Evolutionary conservation across 2,797 vertebrate genomes (phyloP).

Genomic region (Clarias laeviceps): DNA sequence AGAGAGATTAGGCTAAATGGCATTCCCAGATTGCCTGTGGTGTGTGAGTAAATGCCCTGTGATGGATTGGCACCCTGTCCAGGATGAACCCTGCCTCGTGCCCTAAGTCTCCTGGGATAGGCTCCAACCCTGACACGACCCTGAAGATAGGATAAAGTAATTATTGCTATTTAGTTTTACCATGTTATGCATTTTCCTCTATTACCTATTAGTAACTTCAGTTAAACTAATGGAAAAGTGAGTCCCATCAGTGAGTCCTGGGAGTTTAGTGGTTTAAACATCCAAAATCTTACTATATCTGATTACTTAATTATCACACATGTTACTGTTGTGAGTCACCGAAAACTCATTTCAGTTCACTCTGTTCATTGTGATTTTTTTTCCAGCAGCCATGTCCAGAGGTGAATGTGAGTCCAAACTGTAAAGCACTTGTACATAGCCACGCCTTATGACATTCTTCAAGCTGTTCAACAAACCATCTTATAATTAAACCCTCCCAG

Average conservation of each 20-base stretch:
- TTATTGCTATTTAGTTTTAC: background rate
- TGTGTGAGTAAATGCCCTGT: no score
- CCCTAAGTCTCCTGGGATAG: no score
- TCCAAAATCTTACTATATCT: no score
- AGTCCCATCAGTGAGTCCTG: background rate
- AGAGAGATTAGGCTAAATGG: no score
- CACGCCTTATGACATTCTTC: background rate
- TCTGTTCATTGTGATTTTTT: conserved; percentile 1
- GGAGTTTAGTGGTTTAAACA: background rate
- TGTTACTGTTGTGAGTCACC: background rate
- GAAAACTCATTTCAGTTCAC: background rate
- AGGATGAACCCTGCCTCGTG: no score
- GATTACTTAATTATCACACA: background rate
- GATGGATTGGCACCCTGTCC: no score
- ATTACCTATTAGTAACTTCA: background rate
- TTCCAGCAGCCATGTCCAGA: conserved; percentile 29
- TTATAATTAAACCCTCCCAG: conserved; percentile 3
- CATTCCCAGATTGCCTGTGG: no score
- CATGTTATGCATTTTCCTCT: no score
- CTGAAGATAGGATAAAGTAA: background rate
- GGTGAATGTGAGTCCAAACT: conserved; percentile 14
- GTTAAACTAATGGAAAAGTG: background rate
- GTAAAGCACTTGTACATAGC: background rate
- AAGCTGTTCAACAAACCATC: conserved; percentile 21
- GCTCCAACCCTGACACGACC: no score